phyloP scores from a whole-genome alignment of 2,888 invertebrate genomes.

The Smittia aterrima region DNA sequence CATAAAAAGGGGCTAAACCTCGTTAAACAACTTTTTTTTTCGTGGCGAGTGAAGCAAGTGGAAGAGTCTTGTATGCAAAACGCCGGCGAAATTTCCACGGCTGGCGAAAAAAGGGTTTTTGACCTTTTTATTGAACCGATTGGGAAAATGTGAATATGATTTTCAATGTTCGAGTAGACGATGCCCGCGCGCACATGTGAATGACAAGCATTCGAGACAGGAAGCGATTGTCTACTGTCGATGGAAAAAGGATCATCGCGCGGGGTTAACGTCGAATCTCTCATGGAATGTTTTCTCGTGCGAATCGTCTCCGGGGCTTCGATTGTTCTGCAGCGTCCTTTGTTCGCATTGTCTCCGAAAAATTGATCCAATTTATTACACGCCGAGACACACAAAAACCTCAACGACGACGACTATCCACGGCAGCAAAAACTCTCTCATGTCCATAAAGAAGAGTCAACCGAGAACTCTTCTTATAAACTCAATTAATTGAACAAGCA shows the following conservation, averaged over 20 bases:
- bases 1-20: conserved; percentile 43
- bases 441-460: conserved; percentile 21
- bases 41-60: neutral
- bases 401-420: conserved; percentile 3
- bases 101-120: conserved; percentile 25
- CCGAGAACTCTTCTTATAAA: neutral
- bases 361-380: conserved; percentile 38
- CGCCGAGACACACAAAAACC: conserved; percentile 15
- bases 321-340: neutral
- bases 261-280: neutral
- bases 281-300: neutral
- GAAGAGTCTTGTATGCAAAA: conserved; percentile 37
- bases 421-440: neutral
- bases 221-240: conserved; percentile 15
- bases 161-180: neutral
- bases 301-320: neutral
- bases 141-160: neutral
- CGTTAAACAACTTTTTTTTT: conserved; percentile 40
- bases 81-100: conserved; percentile 22
- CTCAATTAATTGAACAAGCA: conserved; percentile 40
- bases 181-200: neutral
- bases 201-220: neutral
- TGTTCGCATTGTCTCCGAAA: conserved; percentile 21
- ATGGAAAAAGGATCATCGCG: neutral
- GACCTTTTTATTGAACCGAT: conserved; percentile 31